Evolutionary conservation across 2,113 vertebrate species (phyloP), one percentile per base, ranked within the genome.

Genomic region (Gasterosteus nipponicus): DNA sequence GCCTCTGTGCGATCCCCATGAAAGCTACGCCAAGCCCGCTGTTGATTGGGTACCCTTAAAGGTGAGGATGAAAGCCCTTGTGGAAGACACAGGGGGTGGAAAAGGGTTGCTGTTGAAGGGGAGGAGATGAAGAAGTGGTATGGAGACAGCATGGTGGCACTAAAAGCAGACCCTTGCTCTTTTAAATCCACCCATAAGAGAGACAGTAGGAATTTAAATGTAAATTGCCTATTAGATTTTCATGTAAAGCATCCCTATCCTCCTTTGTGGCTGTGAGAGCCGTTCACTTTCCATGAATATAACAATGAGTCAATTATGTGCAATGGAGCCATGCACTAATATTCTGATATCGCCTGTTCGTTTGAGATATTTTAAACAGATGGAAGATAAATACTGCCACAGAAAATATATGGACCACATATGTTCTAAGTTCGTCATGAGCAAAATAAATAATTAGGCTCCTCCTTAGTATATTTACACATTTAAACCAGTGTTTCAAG

Each of bases 211-310:
- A 92, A 94, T 94, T 90, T 90, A 93, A 93, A 94, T 94, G 90
- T 90, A 94, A 94, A 94, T 94, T 91, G 91, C 89, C 92, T 91
- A 89, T 93, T 94, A 93, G 91, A 89, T 87, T 90, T 89, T 89
- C 87, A 83, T 88, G 87, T 92, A 91, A 93, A 90, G 92, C 86
- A 89, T 91, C 67, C 83, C 87, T 77, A 84, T 89, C 82, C 80
- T 70, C 82, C 83, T 88, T 90, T 92, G 87, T 82, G 75, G 75
- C 84, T 82, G 75, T 72, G 57, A 78, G 2, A 68, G 82, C 84
- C 66, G 66, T 72, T 85, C 67, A 47, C 79, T 76, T 84, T 44
- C 82, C 67, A 83, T 82, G 83, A 80, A 85, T 67, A 78, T 88
- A 79, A 87, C 76, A 74, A 70, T 74, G 67, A 83, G 66, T 71